A percentile compares a stretch with the other conserved stretches of the same genome.
phyloP scores from a whole-genome alignment of 2,113 vertebrate species.

The Gambusia affinis region DNA sequence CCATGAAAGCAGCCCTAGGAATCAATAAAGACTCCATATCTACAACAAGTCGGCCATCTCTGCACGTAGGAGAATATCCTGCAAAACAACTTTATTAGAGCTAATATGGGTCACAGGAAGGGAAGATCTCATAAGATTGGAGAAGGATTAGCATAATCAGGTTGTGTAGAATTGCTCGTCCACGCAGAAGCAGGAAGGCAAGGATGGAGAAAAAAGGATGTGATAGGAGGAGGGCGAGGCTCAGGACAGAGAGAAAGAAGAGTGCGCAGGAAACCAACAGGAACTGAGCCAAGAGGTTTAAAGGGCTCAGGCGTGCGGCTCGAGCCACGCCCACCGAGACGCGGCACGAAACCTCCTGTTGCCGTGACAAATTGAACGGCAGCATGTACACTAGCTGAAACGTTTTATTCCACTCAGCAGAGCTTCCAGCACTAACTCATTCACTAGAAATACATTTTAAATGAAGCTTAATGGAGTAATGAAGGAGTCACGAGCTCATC shows the following conservation, averaged over 20 bases:
- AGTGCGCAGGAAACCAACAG: neutral
- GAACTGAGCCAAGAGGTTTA: neutral
- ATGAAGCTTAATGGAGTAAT: too few relatives aligned
- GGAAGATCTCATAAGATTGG: neutral
- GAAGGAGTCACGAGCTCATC: too few relatives aligned
- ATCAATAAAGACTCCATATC: neutral
- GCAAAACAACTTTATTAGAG: neutral
- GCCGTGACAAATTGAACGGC: neutral
- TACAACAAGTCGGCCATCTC: neutral
- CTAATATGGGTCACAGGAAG: neutral
- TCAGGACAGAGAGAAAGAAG: neutral
- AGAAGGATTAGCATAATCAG: neutral
- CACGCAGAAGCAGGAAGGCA: neutral
- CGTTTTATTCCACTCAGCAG: neutral
- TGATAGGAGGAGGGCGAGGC: neutral
- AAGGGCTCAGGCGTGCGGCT: neutral
- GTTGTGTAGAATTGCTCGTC: neutral
- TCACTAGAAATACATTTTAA: too few relatives aligned
- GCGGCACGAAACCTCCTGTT: neutral
- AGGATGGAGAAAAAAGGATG: neutral
- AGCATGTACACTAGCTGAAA: neutral
- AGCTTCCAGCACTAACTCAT: too few relatives aligned
- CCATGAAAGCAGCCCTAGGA: too few relatives aligned
- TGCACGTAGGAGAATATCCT: neutral
- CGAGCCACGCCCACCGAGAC: neutral